Conservation (phyloP, 2,797 vertebrate genomes). For the Numenius phaeopus region DNA sequence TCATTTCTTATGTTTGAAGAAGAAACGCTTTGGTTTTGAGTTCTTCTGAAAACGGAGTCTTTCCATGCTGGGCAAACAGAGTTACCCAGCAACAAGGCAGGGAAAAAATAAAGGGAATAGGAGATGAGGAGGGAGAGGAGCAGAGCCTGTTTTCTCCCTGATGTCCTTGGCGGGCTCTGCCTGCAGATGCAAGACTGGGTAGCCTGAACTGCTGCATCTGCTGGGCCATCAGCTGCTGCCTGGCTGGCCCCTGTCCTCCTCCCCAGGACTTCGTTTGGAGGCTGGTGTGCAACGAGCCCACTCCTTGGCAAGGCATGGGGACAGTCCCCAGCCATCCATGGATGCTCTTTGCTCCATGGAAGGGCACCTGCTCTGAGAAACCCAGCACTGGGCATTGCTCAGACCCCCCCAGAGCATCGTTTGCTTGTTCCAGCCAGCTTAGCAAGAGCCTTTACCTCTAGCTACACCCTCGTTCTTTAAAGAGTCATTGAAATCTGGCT, state of each 20-base stretch:
- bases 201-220: background rate
- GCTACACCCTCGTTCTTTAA: background rate
- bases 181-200: background rate
- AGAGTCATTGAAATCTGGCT: background rate
- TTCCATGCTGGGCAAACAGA: constrained; percentile 31
- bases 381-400: background rate
- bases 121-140: background rate
- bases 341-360: background rate
- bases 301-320: background rate
- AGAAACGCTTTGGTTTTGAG: constrained; percentile 9
- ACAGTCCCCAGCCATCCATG: background rate
- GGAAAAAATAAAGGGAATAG: background rate
- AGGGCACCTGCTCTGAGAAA: background rate
- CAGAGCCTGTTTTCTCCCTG: background rate
- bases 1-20: constrained; percentile 31
- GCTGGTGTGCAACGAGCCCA: rapidly evolving
- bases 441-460: background rate
- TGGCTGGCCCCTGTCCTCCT: background rate
- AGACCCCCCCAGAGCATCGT: background rate
- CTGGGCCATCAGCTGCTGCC: background rate
- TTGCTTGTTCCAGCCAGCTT: background rate
- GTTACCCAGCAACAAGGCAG: constrained; percentile 8
- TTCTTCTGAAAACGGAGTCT: constrained; percentile 12
- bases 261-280: rapidly evolving
- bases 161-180: background rate